phyloP scores from a whole-genome alignment of 1,140 invertebrate species.

The Bombus balteatus region DNA sequence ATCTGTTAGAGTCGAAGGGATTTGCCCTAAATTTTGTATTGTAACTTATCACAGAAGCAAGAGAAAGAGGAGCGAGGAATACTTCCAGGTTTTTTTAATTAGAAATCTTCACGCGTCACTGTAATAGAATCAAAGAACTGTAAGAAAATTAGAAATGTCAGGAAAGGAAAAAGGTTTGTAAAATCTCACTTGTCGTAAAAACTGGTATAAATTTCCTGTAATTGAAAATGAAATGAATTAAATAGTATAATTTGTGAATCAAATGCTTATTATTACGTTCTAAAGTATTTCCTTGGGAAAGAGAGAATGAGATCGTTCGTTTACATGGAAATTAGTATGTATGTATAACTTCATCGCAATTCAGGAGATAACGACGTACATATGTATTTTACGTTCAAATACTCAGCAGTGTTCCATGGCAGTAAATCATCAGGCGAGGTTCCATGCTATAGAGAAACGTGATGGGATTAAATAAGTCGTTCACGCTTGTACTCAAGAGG shows the following conservation, averaged over 20 bases:
- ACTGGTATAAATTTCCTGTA: neutral
- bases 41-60: too few relatives aligned
- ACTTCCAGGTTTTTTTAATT: too few relatives aligned
- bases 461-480: slow-evolving; percentile 20
- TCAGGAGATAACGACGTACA: neutral
- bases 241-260: neutral
- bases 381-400: neutral
- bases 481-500: neutral
- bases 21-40: too few relatives aligned
- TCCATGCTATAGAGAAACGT: slow-evolving; percentile 8
- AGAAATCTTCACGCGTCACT: neutral
- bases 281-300: neutral
- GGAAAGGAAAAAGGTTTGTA: neutral
- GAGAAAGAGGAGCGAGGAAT: too few relatives aligned
- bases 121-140: neutral
- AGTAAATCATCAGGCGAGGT: neutral
- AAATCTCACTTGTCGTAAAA: neutral
- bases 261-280: neutral
- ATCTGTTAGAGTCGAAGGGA: too few relatives aligned
- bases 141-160: neutral
- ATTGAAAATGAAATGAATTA: neutral
- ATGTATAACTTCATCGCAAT: neutral
- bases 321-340: neutral
- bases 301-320: neutral
- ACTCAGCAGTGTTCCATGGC: neutral